phyloP scores from a whole-genome alignment of 37 sponge, comb jelly and placozoan genomes.

The Hormiphora californensis region DNA sequence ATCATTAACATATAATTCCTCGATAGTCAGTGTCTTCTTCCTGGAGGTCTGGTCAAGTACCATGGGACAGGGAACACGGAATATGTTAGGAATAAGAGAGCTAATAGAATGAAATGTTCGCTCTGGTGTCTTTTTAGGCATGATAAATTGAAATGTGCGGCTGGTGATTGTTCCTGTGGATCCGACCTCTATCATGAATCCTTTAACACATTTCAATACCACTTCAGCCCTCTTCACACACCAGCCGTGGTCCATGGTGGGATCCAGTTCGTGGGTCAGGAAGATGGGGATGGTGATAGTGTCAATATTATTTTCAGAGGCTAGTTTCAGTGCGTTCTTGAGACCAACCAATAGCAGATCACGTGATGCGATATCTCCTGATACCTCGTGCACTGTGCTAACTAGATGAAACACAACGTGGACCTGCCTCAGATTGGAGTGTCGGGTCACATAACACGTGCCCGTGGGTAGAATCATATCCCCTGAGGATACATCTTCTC shows the following conservation, averaged over 20 bases:
- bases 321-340: constrained; percentile 66
- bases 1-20: constrained; percentile 1
- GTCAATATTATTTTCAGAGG: constrained; percentile 62
- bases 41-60: constrained; percentile 18
- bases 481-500: constrained; percentile 22
- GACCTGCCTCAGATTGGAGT: constrained; percentile 89
- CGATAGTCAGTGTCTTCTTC: constrained; percentile 7
- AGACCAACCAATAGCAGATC: constrained; percentile 78
- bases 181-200: constrained; percentile 53
- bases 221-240: constrained; percentile 89
- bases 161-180: constrained; percentile 4
- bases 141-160: constrained; percentile 28
- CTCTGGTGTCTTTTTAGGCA: background rate
- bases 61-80: constrained; percentile 30
- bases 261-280: constrained; percentile 71
- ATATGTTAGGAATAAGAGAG: background rate
- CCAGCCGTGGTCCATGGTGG: constrained; percentile 61
- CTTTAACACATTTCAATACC: constrained; percentile 96
- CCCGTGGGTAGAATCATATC: constrained; percentile 62
- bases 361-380: constrained; percentile 56
- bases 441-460: constrained; percentile 83
- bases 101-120: constrained; percentile 24
- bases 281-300: constrained; percentile 75
- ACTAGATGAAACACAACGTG: constrained; percentile 82
- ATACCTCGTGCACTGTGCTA: constrained; percentile 56